phyloP scores from a whole-genome alignment of 2,888 invertebrate genomes.

The Synergus japonicus region DNA sequence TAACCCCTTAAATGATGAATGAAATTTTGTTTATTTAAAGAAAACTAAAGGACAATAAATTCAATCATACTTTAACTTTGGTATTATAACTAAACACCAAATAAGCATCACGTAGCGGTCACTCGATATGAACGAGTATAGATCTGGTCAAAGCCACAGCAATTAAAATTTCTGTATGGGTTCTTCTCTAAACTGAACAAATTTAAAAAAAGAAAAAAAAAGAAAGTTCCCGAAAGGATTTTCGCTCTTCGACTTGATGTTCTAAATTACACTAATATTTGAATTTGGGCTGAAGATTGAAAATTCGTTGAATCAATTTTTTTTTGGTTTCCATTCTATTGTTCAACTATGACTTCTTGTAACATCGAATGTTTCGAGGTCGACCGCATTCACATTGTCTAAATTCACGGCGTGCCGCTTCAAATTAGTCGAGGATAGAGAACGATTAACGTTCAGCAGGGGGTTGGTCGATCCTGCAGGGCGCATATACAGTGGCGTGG shows the following conservation, averaged over 20 bases:
- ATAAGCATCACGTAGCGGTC: no score
- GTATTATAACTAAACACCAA: no score
- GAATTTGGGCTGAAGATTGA: no score
- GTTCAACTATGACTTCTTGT: conserved; percentile 4
- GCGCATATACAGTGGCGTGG: conserved; percentile 53
- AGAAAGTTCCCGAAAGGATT: no score
- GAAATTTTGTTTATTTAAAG: neutral
- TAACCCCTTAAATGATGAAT: neutral
- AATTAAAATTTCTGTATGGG: no score
- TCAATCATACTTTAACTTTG: neutral
- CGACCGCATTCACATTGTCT: conserved; percentile 66
- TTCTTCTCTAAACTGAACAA: no score
- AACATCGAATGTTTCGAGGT: conserved; percentile 48
- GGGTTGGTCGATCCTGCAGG: conserved; percentile 52
- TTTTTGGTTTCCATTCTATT: neutral
- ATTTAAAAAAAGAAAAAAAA: no score
- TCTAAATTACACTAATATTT: no score
- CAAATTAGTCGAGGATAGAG: conserved; percentile 60
- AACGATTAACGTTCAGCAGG: conserved; percentile 67
- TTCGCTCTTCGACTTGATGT: no score
- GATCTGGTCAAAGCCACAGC: no score
- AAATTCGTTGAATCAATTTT: no score
- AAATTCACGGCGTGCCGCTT: conserved; percentile 64
- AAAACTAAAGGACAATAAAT: conserved; percentile 1
- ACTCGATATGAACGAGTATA: no score